A percentile compares a stretch with the other conserved stretches of the same genome.
These are phyloP conservation scores for Peucedramus taeniatus DNA, from an alignment of 2,113 vertebrate species.

Conservation along the genomic window DNA sequence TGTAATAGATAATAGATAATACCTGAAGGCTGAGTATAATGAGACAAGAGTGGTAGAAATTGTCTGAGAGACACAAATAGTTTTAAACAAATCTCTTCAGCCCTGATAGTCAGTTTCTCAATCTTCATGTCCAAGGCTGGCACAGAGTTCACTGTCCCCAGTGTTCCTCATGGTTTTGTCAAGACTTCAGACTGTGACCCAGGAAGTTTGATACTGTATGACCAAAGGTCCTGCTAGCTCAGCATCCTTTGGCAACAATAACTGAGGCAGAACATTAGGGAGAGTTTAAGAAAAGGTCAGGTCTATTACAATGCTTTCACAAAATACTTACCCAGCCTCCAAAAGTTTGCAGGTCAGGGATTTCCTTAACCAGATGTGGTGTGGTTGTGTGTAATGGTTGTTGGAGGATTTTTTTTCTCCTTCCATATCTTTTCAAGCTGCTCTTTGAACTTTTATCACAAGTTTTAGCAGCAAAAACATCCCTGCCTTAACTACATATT, in stretches of 20 bases:
- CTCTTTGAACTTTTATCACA: neutral
- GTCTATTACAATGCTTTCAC: neutral
- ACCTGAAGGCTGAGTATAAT: neutral
- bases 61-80: neutral
- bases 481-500: neutral
- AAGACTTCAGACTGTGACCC: neutral
- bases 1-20: neutral
- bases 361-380: neutral
- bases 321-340: neutral
- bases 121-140: neutral
- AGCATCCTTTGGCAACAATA: neutral
- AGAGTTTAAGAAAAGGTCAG: neutral
- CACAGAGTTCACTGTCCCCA: neutral
- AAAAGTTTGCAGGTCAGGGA: neutral
- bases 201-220: neutral
- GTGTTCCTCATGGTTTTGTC: neutral
- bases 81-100: neutral
- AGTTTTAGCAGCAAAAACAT: neutral
- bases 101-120: neutral
- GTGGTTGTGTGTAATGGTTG: accelerated
- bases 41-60: neutral
- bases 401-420: neutral
- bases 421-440: neutral
- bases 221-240: neutral
- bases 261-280: neutral